Percentiles rank a stretch among this genome's conserved stretches.
phyloP scores from a whole-genome alignment of 2,888 invertebrate species.

The Julus scanicus region DNA sequence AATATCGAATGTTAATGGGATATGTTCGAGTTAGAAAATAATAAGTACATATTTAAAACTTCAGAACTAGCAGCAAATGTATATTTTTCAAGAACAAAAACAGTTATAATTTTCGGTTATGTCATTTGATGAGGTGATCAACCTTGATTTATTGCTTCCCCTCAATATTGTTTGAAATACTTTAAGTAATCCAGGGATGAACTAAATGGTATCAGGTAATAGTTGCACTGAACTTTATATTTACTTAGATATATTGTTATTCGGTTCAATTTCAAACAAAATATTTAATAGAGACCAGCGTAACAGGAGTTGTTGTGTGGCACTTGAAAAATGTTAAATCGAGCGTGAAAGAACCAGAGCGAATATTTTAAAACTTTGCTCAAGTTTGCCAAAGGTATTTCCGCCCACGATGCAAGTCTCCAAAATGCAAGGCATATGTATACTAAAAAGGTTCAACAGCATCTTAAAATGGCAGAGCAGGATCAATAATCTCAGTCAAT shows the following conservation, averaged over 20 bases:
- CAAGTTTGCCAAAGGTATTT: background rate
- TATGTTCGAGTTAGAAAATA: too few species aligned
- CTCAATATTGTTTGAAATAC: too few species aligned
- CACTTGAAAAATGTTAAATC: background rate
- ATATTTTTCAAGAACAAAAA: too few species aligned
- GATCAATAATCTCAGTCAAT: constrained; percentile 33
- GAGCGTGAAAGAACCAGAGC: background rate
- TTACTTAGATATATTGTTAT: background rate
- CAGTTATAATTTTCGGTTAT: too few species aligned
- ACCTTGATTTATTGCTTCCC: too few species aligned
- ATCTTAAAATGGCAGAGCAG: constrained; percentile 36
- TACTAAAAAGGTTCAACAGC: background rate
- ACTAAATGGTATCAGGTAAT: too few species aligned
- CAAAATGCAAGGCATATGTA: background rate
- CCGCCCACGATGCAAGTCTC: background rate
- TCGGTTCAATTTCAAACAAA: background rate
- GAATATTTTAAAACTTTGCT: background rate
- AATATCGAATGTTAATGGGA: too few species aligned
- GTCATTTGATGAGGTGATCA: too few species aligned
- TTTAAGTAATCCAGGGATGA: too few species aligned
- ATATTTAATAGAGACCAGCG: background rate
- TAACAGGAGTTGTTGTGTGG: background rate
- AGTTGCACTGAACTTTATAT: too few species aligned
- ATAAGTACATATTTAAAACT: too few species aligned
- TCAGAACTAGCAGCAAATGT: too few species aligned